Evolutionary conservation across 1,140 invertebrate species (phyloP), one percentile per base, ranked within the genome.

Genomic region (Drosophila auraria): DNA sequence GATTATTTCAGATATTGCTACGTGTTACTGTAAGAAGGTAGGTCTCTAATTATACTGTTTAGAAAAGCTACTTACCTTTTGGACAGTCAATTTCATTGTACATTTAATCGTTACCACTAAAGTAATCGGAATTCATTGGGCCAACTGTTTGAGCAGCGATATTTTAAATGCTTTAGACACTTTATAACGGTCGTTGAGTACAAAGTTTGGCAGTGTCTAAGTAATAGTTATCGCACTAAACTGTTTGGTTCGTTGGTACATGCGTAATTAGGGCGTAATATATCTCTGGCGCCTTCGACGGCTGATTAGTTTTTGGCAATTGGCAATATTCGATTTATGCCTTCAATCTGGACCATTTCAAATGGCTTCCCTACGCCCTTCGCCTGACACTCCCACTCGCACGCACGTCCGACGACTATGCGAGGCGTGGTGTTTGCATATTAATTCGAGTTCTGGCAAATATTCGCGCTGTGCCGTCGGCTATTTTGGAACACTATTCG

Each of bases 1-100:
- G 12, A 4, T 23, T 11, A 11, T 44, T 23, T 45, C 25, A 9
- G 14, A 30, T 23, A n/a, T 8, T 38, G 17, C 12, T 5, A 23
- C 12, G 12, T 30, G 8, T 1, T 4, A 23, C 23, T 7, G 11
- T 23, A 11, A 1, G 14, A 14, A 40, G 14, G 11, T 23, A 15
- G 20, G 36, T 3, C 40, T 17, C 9, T 58, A 23, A n/a, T 12
- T 58, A 40, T 33, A 23, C 61, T 30, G 17, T 9, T 33, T 11
- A 17, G 9, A 27, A 36, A 30, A n/a, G 2, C 12, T 2, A 63
- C 91, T 92, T 77, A 92, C 91, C 91, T 92, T 87, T 90, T 65
- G 91, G 82, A 83, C 91, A 83, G 78, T 92, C 91, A 92, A 92
- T 92, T 92, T 89, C 91, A 92, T 92, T 89, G 91, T 92, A 92